These are phyloP conservation scores for Oscarella lobularis DNA, from an alignment of 37 sponge, comb jelly and placozoan genomes.

Conservation along the genomic window DNA sequence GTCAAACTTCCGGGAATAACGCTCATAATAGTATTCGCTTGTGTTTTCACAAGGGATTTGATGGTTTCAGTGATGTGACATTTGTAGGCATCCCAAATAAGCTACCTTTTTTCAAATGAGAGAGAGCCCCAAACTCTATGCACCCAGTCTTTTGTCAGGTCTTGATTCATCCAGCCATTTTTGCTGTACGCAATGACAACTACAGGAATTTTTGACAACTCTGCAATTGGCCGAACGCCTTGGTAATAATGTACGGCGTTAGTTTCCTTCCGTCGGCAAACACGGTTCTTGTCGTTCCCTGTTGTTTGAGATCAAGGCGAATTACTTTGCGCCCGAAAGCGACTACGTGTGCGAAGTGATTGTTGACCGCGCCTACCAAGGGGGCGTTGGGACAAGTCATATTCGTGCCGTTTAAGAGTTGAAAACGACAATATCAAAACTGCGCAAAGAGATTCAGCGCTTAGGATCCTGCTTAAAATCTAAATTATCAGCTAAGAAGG, in stretches of 20 bases:
- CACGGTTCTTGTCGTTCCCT: too few species aligned
- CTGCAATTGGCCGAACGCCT: slow-evolving; percentile 23
- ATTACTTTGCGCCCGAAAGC: too few species aligned
- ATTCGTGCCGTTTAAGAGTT: too few species aligned
- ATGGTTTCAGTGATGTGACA: slow-evolving; percentile 25
- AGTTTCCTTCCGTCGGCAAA: slow-evolving; percentile 38
- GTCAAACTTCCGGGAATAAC: slow-evolving; percentile 42
- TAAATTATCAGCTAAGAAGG: too few species aligned
- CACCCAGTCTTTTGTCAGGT: slow-evolving; percentile 38
- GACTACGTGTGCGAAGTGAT: too few species aligned
- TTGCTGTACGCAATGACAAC: slow-evolving; percentile 17
- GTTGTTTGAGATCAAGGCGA: too few species aligned
- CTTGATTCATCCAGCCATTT: slow-evolving; percentile 49
- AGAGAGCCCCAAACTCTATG: slow-evolving; percentile 27
- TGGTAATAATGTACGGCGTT: slow-evolving; percentile 40
- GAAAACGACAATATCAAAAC: too few species aligned
- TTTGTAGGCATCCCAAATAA: slow-evolving; percentile 49
- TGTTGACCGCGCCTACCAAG: too few species aligned
- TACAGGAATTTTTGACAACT: slow-evolving; percentile 9
- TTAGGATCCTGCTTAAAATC: too few species aligned
- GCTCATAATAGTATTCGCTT: slow-evolving; percentile 9
- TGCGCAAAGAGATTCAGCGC: too few species aligned
- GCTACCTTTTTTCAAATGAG: slow-evolving; percentile 16
- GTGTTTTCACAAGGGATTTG: neutral
- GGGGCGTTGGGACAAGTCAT: too few species aligned